Percentiles rank a stretch among this genome's conserved stretches.
These are phyloP conservation scores for Perca fluviatilis DNA, from an alignment of 2,113 vertebrate species.

Conservation along the genomic window DNA sequence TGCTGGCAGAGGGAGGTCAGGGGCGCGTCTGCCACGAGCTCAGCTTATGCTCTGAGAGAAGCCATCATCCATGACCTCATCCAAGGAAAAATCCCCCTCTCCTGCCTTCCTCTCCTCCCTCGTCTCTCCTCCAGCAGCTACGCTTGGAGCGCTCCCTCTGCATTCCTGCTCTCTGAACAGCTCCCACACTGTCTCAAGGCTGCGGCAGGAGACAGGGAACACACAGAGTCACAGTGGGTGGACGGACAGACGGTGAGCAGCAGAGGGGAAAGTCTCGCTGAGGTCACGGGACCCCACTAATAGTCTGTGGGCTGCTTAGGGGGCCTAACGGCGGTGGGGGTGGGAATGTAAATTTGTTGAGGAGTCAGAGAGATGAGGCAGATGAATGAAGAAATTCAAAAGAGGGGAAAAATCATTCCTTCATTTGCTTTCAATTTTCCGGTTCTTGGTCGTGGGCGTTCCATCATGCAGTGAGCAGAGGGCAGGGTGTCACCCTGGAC, in stretches of 20 bases:
- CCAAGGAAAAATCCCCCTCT: slow-evolving; percentile 82
- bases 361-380: slow-evolving; percentile 54
- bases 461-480: slow-evolving; percentile 29
- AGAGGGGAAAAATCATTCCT: slow-evolving; percentile 39
- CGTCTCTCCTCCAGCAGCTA: slow-evolving; percentile 59
- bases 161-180: slow-evolving; percentile 82
- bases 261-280: slow-evolving; percentile 63
- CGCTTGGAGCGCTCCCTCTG: slow-evolving; percentile 62
- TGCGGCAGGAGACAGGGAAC: slow-evolving; percentile 54
- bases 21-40: slow-evolving; percentile 77
- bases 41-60: slow-evolving; percentile 66
- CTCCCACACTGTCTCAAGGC: slow-evolving; percentile 79
- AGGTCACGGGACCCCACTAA: slow-evolving; percentile 75
- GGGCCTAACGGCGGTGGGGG: slow-evolving; percentile 22
- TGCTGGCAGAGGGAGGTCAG: slow-evolving; percentile 69
- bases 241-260: slow-evolving; percentile 56
- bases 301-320: slow-evolving; percentile 62
- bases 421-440: slow-evolving; percentile 37
- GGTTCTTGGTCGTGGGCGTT: slow-evolving; percentile 22
- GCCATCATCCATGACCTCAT: slow-evolving; percentile 84
- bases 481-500: slow-evolving; percentile 27
- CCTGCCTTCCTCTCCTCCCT: slow-evolving; percentile 59
- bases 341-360: not conserved
- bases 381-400: slow-evolving; percentile 65
- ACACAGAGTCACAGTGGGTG: slow-evolving; percentile 64